Conservation (phyloP, 1,140 invertebrate genomes). For the Berghia stephanieae region DNA sequence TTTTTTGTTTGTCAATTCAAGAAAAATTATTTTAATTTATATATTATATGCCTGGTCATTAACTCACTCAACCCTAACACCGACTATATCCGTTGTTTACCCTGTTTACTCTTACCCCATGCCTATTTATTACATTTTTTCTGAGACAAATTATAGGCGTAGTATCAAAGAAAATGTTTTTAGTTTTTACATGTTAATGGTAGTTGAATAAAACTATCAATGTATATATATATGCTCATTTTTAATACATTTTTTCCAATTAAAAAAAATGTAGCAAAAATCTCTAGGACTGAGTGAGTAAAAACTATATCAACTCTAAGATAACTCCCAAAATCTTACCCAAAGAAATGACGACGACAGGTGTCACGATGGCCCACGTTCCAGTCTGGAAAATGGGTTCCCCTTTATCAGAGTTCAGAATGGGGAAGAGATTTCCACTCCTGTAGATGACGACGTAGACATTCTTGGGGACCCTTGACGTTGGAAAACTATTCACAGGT, state of each 20-base stretch:
- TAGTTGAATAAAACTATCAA: no score
- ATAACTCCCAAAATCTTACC: constrained; percentile 44
- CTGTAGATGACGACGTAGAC: constrained; percentile 59
- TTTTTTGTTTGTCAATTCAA: no score
- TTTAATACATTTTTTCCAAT: no score
- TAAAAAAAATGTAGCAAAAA: no score
- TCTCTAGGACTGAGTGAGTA: background rate
- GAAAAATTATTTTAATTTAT: no score
- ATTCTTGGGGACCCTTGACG: background rate
- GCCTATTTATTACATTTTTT: no score
- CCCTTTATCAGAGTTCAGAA: constrained; percentile 33
- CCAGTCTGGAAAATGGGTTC: constrained; percentile 45
- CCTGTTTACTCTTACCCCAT: no score
- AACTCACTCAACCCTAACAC: no score
- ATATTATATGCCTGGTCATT: no score
- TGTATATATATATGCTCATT: no score
- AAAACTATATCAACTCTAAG: background rate
- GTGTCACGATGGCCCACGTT: constrained; percentile 47
- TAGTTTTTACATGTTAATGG: background rate
- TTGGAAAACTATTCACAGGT: background rate
- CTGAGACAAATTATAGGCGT: constrained; percentile 14
- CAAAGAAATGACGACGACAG: constrained; percentile 48
- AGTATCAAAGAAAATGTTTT: background rate
- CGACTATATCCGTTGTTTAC: no score
- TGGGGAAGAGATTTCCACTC: constrained; percentile 58